Percentiles rank a stretch among this genome's conserved stretches.
These are phyloP conservation scores for Melanotaenia nigrans DNA, from an alignment of 2,797 vertebrate species.

Conservation along the genomic window DNA sequence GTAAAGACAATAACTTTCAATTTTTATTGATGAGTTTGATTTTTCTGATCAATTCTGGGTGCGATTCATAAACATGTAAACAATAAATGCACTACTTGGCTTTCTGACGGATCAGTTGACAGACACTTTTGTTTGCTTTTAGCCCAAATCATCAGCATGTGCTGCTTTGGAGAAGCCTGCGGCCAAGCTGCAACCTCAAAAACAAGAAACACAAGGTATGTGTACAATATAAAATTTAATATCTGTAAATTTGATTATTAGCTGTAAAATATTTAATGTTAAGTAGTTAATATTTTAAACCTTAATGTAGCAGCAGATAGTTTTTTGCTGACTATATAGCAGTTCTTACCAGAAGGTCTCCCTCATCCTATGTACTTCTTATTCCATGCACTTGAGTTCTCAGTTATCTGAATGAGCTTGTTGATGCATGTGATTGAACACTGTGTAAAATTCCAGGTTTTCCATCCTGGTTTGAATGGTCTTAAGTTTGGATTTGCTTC, in stretches of 20 bases:
- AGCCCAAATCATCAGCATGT: conserved; percentile 77
- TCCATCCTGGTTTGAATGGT: no score
- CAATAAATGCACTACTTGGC: neutral
- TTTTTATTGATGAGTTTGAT: neutral
- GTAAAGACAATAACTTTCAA: conserved; percentile 72
- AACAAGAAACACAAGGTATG: conserved; percentile 89
- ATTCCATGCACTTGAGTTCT: neutral
- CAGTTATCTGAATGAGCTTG: no score
- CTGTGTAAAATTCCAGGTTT: no score
- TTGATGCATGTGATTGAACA: no score
- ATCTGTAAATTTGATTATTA: no score
- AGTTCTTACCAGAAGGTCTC: neutral
- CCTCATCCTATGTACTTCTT: neutral
- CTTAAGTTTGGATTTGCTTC: no score
- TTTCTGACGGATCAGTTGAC: neutral
- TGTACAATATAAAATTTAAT: neutral
- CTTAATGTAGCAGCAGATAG: neutral
- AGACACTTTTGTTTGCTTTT: conserved; percentile 26
- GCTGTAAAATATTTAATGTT: neutral
- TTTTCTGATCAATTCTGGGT: neutral
- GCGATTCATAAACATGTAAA: neutral
- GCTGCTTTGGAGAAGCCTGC: conserved; percentile 72
- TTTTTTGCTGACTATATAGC: neutral
- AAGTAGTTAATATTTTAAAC: neutral
- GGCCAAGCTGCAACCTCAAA: conserved; percentile 69